Evolutionary conservation across 2,797 vertebrate genomes (phyloP), one percentile per base, ranked within the genome.

Genomic region (Sphenodon punctatus): DNA sequence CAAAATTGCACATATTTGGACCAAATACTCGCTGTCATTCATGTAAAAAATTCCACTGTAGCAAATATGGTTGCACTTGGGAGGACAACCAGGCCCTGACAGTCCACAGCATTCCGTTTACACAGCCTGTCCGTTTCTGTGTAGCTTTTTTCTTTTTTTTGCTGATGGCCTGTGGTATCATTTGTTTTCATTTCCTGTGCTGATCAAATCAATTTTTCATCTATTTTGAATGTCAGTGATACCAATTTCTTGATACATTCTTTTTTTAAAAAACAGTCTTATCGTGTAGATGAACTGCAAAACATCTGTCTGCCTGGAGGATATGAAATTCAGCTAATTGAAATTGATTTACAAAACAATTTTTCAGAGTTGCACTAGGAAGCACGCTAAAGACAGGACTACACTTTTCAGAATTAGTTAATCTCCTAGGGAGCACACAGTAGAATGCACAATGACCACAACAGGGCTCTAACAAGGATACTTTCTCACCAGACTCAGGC

Each of bases 181-280:
- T 59, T 75, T 27, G 2, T 78, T 86, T 76, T 41, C 17, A 23
- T 82, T 82, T 91, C 51, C 67, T 82, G 41, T 67, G 20, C 61
- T 65, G 36, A 36, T 77, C 51, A 66, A 7, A 80, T 86, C 56
- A 8, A n/a, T 68, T 23, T 75, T 75, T 46, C 3, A 2, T 43
- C 46, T 78, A 19, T 25, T 76, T 17, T 49, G 36, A 78, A 43
- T 25, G 41, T 69, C 20, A 23, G 32, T 61, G 30, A 75, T 2
- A 65, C 42, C 34, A 39, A 51, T 65, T 25, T n/a, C 45, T 34
- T 42, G n/a, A 19, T 65, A 65, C 51, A 48, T 48, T 67, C 14
- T 64, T 63, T 75, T 12, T 34, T 88, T 78, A 43, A 68, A 49
- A 30, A 74, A n/a, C 6, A 58, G 0, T n/a, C 7, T 76, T 34